Percentiles rank a stretch among this genome's conserved stretches.
These are phyloP conservation scores for Ctenopoma kingsleyae DNA, from an alignment of 2,797 vertebrate species.

Conservation along the genomic window DNA sequence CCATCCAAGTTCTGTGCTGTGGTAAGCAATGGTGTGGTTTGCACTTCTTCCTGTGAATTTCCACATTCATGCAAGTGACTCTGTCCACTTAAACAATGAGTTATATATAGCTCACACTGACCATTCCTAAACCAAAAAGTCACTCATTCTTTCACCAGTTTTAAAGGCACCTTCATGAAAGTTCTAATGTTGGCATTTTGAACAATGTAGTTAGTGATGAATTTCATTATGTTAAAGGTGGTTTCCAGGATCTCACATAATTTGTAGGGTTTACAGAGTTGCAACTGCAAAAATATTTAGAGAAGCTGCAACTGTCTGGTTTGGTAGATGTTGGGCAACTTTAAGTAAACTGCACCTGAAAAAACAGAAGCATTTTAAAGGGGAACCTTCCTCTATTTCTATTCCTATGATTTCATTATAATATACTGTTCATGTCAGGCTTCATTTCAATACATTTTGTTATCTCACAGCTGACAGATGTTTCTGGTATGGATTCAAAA, in stretches of 20 bases:
- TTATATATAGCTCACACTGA: background rate
- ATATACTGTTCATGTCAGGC: background rate
- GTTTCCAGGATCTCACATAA: conserved; percentile 21
- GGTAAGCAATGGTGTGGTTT: background rate
- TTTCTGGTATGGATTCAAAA: conserved; percentile 8
- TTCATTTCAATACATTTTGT: background rate
- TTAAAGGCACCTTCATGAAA: background rate
- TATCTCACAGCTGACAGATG: background rate
- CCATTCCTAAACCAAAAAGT: background rate
- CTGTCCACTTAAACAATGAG: background rate
- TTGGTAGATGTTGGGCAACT: conserved; percentile 52
- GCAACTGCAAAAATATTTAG: conserved; percentile 51
- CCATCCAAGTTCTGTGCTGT: background rate
- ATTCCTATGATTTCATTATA: conserved; percentile 14
- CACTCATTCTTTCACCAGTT: background rate
- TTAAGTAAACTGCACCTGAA: conserved; percentile 39
- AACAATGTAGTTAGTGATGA: background rate
- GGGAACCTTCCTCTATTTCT: conserved; percentile 44
- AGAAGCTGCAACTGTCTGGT: conserved; percentile 54
- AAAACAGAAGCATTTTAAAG: conserved; percentile 55
- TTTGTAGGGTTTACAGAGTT: conserved; percentile 36
- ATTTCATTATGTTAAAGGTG: background rate
- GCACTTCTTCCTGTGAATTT: background rate
- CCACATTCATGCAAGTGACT: background rate
- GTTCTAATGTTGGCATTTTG: background rate